Percentiles rank a stretch among this genome's conserved stretches.
Evolutionary conservation across 2,888 invertebrate genomes (phyloP).

Genomic region (Eledona agricola): DNA sequence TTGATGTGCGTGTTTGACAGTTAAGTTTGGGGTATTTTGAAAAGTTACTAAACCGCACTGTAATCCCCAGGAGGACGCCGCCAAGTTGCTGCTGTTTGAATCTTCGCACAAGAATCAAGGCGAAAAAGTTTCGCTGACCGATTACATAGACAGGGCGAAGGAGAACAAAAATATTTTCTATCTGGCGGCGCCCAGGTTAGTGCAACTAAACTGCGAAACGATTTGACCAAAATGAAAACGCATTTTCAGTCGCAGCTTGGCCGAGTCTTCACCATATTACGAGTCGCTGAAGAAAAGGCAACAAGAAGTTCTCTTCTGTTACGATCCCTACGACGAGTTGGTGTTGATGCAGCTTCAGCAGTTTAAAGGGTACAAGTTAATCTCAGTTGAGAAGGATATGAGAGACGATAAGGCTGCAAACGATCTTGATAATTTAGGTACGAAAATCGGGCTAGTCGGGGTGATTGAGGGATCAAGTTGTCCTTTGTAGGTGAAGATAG

Average conservation of each 20-base stretch:
- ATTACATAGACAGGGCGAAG: slow-evolving; percentile 77
- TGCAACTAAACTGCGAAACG: slow-evolving; percentile 7
- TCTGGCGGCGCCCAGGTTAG: slow-evolving; percentile 88
- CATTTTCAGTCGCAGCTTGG: slow-evolving; percentile 81
- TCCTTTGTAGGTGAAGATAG: slow-evolving; percentile 69
- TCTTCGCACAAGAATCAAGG: slow-evolving; percentile 81
- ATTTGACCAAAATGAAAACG: not conserved
- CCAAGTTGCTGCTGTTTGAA: slow-evolving; percentile 90
- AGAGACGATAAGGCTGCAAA: slow-evolving; percentile 72
- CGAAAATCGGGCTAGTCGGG: slow-evolving; percentile 26
- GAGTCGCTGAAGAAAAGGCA: slow-evolving; percentile 89
- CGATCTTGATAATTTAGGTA: slow-evolving; percentile 71
- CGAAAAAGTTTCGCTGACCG: slow-evolving; percentile 77
- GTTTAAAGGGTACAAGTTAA: slow-evolving; percentile 78
- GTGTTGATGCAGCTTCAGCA: slow-evolving; percentile 89
- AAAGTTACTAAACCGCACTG: slow-evolving; percentile 5
- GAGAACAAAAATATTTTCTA: slow-evolving; percentile 90
- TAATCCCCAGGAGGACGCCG: slow-evolving; percentile 81
- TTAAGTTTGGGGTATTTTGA: slow-evolving; percentile 1
- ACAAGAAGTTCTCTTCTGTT: slow-evolving; percentile 93
- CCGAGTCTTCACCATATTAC: slow-evolving; percentile 94
- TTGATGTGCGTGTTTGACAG: slow-evolving; percentile 1
- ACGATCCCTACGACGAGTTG: slow-evolving; percentile 96
- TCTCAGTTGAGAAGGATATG: slow-evolving; percentile 95
- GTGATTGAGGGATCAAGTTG: not conserved